A percentile compares a stretch with the other conserved stretches of the same genome.
These are phyloP conservation scores for Indicator indicator DNA, from an alignment of 2,113 vertebrate genomes.

Conservation along the genomic window DNA sequence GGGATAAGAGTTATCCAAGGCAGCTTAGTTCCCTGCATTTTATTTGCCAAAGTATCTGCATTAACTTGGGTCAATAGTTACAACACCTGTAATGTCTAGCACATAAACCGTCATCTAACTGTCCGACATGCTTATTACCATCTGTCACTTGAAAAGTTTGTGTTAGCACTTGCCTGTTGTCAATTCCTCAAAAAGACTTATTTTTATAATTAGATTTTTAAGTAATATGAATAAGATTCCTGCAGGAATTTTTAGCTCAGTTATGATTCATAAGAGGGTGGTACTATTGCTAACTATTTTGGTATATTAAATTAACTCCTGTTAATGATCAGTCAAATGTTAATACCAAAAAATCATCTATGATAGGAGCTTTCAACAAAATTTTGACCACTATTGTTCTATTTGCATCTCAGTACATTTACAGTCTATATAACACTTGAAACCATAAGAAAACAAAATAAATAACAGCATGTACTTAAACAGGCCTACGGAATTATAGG, in stretches of 20 bases:
- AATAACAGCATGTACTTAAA: conserved; percentile 64
- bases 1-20: not conserved
- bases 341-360: not conserved
- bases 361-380: not conserved
- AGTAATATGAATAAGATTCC: not conserved
- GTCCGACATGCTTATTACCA: conserved; percentile 65
- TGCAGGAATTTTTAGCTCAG: not conserved
- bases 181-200: conserved; percentile 26
- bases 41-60: conserved; percentile 40
- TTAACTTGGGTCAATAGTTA: conserved; percentile 56
- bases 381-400: not conserved
- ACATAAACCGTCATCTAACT: conserved; percentile 62
- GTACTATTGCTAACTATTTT: not conserved
- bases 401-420: not conserved
- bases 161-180: conserved; percentile 20
- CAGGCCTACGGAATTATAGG: conserved; percentile 53
- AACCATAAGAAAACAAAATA: conserved; percentile 56
- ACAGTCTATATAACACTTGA: conserved; percentile 17
- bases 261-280: not conserved
- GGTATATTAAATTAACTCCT: not conserved
- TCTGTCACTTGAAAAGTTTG: conserved; percentile 60
- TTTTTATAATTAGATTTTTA: conserved; percentile 58
- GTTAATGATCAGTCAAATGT: not conserved
- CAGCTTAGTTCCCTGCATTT: conserved; percentile 41
- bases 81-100: conserved; percentile 53